Conservation (phyloP, 53 echinoderm and acorn worm genomes). For the Echinometra lucunter region DNA sequence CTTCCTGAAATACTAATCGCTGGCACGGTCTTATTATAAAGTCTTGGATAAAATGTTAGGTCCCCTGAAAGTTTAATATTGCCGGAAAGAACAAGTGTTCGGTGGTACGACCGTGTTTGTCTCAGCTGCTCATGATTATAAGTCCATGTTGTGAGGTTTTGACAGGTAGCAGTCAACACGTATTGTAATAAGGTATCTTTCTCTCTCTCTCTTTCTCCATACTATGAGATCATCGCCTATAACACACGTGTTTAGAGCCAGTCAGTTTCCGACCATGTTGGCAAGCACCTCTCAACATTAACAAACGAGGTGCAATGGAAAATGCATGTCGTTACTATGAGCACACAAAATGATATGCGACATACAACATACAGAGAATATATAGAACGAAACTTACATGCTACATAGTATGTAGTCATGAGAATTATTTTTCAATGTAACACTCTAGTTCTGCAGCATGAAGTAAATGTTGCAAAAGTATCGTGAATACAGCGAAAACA, state of each 20-base stretch:
- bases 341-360: not conserved
- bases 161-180: constrained; percentile 59
- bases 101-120: not conserved
- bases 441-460: not conserved
- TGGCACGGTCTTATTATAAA: constrained; percentile 42
- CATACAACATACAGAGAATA: not conserved
- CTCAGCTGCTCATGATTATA: constrained; percentile 62
- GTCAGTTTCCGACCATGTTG: constrained; percentile 47
- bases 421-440: not conserved
- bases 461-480: not conserved
- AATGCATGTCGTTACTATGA: not conserved
- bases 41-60: constrained; percentile 39
- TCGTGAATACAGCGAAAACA: not conserved
- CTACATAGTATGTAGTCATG: no score
- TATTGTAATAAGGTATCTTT: constrained; percentile 47
- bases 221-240: constrained; percentile 27
- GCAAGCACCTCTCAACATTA: constrained; percentile 10
- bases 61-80: constrained; percentile 49
- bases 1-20: not conserved
- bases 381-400: not conserved
- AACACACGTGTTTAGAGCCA: constrained; percentile 36
- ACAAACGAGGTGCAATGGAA: constrained; percentile 3
- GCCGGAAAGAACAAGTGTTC: constrained; percentile 67
- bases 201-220: not conserved
- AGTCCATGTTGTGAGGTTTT: not conserved